Evolutionary conservation across 2,888 invertebrate genomes (phyloP), one percentile per base, ranked within the genome.

Genomic region (Enoplolaimus lenunculus): DNA sequence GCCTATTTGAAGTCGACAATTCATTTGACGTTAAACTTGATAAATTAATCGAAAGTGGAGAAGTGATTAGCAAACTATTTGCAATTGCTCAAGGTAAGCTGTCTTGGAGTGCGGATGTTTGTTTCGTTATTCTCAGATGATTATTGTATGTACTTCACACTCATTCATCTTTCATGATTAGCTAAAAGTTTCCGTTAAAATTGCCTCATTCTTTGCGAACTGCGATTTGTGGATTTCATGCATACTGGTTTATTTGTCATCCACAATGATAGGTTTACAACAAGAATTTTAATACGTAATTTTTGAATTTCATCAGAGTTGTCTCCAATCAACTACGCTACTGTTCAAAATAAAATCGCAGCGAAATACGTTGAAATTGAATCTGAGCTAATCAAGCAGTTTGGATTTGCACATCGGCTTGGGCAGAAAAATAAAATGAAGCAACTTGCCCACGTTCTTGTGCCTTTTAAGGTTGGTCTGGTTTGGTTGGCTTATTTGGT

Each of bases 1-100:
- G 90, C 72, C 85, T 94, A 45, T 94, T 95, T 79, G 89, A 88
- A 73, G n/a, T n/a, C n/a, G n/a, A n/a, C n/a, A n/a, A n/a, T n/a
- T n/a, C n/a, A n/a, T n/a, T n/a, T n/a, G n/a, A n/a, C n/a, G 31
- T 7, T 7, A 33, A 62, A 30, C 64, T 33, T 7, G 64, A 62
- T 62, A 29, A 62, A 89, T 84, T 97, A 57, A 89, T 90, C 80
- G 91, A 95, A 83, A 93, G 95, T 29, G 97, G 97, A 13, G 94
- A 97, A 84, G 88, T 97, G 1, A 94, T 98, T 76, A 93, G 97
- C 82, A 97, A 98, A 81, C 84, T 98, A 0, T 89, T 93, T 80
- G 87, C 93, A 29, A 93, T 98, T 75, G 89, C 94, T 0, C 93
- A 95, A 84, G 97, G 98, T 83, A 83, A 95, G 60, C 93, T 93